phyloP scores from a whole-genome alignment of 2,113 vertebrate species.

The Neolamprologus devosi region DNA sequence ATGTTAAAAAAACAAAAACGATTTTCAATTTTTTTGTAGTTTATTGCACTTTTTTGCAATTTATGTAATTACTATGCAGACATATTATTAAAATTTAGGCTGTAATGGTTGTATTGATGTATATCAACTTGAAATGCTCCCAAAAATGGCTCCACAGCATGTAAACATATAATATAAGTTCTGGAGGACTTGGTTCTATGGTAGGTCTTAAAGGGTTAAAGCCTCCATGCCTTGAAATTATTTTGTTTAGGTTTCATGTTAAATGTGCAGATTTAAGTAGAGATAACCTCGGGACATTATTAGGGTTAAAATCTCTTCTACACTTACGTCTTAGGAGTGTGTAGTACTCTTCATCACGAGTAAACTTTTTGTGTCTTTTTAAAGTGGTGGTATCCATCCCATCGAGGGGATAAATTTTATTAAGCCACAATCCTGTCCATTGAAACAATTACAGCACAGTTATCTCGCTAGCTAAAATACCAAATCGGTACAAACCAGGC shows the following conservation, averaged over 20 bases:
- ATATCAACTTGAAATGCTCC: no score
- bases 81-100: no score
- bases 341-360: background rate
- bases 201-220: background rate
- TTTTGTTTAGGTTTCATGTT: background rate
- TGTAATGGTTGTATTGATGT: no score
- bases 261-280: background rate
- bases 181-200: no score
- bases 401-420: background rate
- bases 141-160: no score
- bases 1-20: no score
- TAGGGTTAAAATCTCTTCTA: background rate
- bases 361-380: background rate
- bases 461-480: background rate
- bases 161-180: no score
- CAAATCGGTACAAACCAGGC: background rate
- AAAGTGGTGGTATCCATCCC: background rate
- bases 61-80: no score
- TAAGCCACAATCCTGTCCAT: background rate
- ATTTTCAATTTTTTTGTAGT: no score
- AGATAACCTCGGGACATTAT: fast-evolving
- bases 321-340: background rate
- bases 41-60: no score
- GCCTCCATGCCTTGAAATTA: fast-evolving
- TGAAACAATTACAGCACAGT: background rate